Conservation (phyloP, 1,140 invertebrate species). For the Tigriopus japonicus region DNA sequence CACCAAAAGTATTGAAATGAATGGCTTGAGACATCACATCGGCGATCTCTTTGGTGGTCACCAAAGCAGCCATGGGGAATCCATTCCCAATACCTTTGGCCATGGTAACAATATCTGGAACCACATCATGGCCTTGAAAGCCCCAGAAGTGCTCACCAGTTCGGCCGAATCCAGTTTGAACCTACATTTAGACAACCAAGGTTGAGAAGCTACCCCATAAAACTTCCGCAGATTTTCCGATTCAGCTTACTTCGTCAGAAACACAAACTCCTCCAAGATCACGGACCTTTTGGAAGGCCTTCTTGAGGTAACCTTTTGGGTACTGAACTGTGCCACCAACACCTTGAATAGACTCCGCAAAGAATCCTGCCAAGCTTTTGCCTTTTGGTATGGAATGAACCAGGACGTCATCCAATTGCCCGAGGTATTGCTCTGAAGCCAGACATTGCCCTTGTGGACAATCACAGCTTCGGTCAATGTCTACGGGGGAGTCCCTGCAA, state of each 20-base stretch:
- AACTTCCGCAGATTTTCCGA: slow-evolving; percentile 31
- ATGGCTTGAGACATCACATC: slow-evolving; percentile 36
- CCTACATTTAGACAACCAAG: slow-evolving; percentile 22
- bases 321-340: slow-evolving; percentile 78
- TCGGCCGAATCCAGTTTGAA: slow-evolving; percentile 88
- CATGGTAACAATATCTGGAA: slow-evolving; percentile 80
- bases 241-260: slow-evolving; percentile 46
- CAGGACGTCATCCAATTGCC: slow-evolving; percentile 58
- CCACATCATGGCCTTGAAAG: slow-evolving; percentile 63
- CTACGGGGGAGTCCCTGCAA: slow-evolving; percentile 69
- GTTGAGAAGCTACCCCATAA: not conserved
- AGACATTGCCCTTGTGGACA: slow-evolving; percentile 29
- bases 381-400: slow-evolving; percentile 50
- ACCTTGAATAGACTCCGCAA: slow-evolving; percentile 82
- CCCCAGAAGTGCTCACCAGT: slow-evolving; percentile 85
- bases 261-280: slow-evolving; percentile 67
- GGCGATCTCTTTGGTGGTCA: slow-evolving; percentile 64
- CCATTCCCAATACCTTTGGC: slow-evolving; percentile 82
- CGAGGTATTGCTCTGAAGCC: slow-evolving; percentile 54
- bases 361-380: slow-evolving; percentile 54
- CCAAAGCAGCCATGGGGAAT: slow-evolving; percentile 80
- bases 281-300: slow-evolving; percentile 55
- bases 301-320: slow-evolving; percentile 65
- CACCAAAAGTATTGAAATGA: slow-evolving; percentile 92
- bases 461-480: slow-evolving; percentile 44